phyloP scores from a whole-genome alignment of 2,113 vertebrate species.

The Paracanthobrama guichenoti region DNA sequence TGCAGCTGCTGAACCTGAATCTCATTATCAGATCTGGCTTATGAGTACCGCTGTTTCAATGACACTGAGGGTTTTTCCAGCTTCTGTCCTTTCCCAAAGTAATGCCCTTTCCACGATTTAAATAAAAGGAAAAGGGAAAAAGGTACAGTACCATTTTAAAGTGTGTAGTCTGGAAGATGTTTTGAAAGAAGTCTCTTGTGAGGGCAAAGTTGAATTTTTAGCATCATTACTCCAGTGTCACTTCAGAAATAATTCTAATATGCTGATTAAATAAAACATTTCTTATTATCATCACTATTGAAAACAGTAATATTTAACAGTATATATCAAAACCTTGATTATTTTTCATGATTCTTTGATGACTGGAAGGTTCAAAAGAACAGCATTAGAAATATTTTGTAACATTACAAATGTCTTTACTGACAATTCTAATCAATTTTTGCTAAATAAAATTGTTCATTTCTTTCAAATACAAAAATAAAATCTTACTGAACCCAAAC shows the following conservation, averaged over 20 bases:
- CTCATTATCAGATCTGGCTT: constrained; percentile 22
- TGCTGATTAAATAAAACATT: neutral
- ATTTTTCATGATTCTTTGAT: neutral
- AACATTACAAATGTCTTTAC: neutral
- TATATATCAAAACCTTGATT: neutral
- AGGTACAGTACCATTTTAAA: neutral
- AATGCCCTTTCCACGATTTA: neutral
- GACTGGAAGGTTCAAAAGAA: neutral
- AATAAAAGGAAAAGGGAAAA: neutral
- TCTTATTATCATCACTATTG: neutral
- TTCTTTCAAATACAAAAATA: neutral
- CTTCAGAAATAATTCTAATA: neutral
- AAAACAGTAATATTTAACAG: neutral
- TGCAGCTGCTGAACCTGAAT: constrained; percentile 10
- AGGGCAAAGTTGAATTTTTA: no score
- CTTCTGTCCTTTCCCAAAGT: neutral
- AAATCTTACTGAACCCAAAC: neutral
- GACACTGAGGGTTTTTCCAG: neutral
- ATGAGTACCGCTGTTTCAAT: no score
- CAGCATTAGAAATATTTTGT: neutral
- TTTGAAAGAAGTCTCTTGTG: neutral
- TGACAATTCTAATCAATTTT: neutral
- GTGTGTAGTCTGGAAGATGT: no score
- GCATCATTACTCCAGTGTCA: no score
- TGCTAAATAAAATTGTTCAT: neutral